A percentile compares a stretch with the other conserved stretches of the same genome.
phyloP scores from a whole-genome alignment of 2,797 vertebrate species.

The Tauraco hartlaubi region DNA sequence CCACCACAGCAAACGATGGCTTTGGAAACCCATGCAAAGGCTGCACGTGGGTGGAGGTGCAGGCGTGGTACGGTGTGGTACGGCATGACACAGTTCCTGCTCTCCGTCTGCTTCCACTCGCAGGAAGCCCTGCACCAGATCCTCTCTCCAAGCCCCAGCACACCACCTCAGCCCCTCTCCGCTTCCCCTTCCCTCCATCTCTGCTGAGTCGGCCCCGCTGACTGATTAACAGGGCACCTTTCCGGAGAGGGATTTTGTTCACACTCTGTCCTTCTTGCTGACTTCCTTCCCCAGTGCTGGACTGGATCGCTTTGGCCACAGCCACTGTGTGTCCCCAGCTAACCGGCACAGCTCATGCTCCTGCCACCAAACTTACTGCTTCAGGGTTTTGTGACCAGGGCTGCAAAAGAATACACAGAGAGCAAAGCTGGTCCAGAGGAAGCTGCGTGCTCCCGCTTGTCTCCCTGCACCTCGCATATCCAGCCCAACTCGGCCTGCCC shows the following conservation, averaged over 20 bases:
- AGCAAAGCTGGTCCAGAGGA: neutral
- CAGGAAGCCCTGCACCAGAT: constrained; percentile 20
- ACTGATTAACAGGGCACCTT: constrained; percentile 51
- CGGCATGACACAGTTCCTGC: neutral
- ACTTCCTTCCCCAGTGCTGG: neutral
- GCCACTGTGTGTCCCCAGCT: neutral
- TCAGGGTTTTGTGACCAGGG: neutral
- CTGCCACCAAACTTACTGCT: neutral
- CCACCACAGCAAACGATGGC: fast-evolving
- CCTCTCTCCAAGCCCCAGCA: neutral
- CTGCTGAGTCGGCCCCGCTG: constrained; percentile 30
- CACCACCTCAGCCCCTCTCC: neutral
- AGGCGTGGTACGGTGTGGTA: fast-evolving
- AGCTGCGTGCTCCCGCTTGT: fast-evolving
- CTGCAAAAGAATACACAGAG: neutral
- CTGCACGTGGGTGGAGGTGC: neutral
- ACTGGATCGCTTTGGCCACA: neutral
- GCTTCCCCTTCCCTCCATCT: constrained; percentile 28
- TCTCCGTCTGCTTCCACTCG: neutral
- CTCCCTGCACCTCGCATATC: neutral
- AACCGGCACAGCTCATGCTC: neutral
- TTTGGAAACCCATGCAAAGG: neutral
- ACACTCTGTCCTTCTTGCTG: constrained; percentile 43
- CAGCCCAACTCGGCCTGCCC: neutral
- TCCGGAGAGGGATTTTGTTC: constrained; percentile 47